These are phyloP conservation scores for Sphinx pinastri DNA, from an alignment of 2,888 invertebrate genomes.

Conservation along the genomic window DNA sequence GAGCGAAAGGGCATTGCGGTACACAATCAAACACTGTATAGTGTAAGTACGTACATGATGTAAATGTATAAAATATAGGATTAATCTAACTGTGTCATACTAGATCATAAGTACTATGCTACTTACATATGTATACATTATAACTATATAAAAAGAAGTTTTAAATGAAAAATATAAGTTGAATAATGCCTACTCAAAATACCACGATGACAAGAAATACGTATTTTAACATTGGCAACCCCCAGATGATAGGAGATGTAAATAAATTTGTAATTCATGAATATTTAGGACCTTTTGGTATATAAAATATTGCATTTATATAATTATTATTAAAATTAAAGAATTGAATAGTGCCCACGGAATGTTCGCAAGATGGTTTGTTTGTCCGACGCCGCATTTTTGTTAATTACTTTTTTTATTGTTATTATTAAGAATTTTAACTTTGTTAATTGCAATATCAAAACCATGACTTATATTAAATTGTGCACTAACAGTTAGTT, in stretches of 20 bases:
- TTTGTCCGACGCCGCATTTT: slow-evolving; percentile 72
- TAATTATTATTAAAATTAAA: slow-evolving; percentile 55
- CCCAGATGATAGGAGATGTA: slow-evolving; percentile 64
- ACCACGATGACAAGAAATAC: slow-evolving; percentile 50
- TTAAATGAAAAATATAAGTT: slow-evolving; percentile 75
- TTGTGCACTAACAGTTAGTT: slow-evolving; percentile 40
- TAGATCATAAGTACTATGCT: slow-evolving; percentile 80
- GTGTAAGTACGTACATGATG: slow-evolving; percentile 79
- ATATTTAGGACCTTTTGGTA: slow-evolving; percentile 70
- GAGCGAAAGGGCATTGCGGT: slow-evolving; percentile 52
- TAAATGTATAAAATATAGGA: slow-evolving; percentile 79
- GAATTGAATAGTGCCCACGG: slow-evolving; percentile 63
- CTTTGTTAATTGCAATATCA: slow-evolving; percentile 77
- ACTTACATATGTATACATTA: slow-evolving; percentile 78
- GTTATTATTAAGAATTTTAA: slow-evolving; percentile 83
- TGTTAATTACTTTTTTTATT: slow-evolving; percentile 82
- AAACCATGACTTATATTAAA: slow-evolving; percentile 53
- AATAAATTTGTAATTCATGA: slow-evolving; percentile 77
- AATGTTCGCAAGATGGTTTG: slow-evolving; percentile 78
- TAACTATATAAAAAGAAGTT: slow-evolving; percentile 75
- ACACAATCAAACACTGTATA: slow-evolving; percentile 69
- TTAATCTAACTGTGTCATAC: slow-evolving; percentile 83
- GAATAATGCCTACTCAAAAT: slow-evolving; percentile 68
- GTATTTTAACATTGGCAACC: slow-evolving; percentile 56
- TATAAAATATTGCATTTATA: slow-evolving; percentile 79